Evolutionary conservation across 2,113 vertebrate genomes (phyloP), one percentile per base, ranked within the genome.

Genomic region (Barbus barbus): DNA sequence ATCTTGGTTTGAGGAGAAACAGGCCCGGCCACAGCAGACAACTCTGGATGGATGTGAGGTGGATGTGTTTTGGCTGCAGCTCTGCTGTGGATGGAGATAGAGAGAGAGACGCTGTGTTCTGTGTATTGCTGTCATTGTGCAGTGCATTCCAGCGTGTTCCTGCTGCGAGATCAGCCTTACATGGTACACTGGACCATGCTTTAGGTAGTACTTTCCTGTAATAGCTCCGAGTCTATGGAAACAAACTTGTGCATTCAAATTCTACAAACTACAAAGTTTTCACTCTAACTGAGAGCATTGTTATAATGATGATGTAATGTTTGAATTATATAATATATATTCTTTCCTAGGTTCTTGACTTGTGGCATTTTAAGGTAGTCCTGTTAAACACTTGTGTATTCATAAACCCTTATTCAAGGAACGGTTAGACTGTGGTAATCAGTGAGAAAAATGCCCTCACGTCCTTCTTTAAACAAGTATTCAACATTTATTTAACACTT

Each of bases 1-100:
- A 53, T 53, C 44, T 75, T 51, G 26, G 16, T 24, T 75, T 75
- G 73, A 51, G 18, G 46, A 51, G 26, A 75, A 75, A 51, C 73
- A 53, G 73, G 26, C 46, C 46, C 3, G 41, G 71, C n/a, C 31
- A 36, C 41, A 16, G 22, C n/a, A 46, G 38, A 73, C 71, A 31
- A 22, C 26, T 51, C 14, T 31, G 73, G 44, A 51, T 31, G 44
- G 14, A 48, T 46, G 41, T 46, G n/a, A 24, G 38, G 41, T 46
- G 71, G 71, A 73, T 46, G 13, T 26, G 71, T 46, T 26, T 73
- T 73, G 38, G 12, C 22, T 56, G 51, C 51, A 56, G 51, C 51
- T 56, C 18, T 22, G 65, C 44, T 48, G 44, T 51, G n/a, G 41
- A 46, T 31, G 31, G 31, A 31, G 31, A 74, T 18, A 74, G 9